A percentile compares a stretch with the other conserved stretches of the same genome.
These are phyloP conservation scores for Acanthosepion lycidas DNA, from an alignment of 2,888 invertebrate species.

Conservation along the genomic window DNA sequence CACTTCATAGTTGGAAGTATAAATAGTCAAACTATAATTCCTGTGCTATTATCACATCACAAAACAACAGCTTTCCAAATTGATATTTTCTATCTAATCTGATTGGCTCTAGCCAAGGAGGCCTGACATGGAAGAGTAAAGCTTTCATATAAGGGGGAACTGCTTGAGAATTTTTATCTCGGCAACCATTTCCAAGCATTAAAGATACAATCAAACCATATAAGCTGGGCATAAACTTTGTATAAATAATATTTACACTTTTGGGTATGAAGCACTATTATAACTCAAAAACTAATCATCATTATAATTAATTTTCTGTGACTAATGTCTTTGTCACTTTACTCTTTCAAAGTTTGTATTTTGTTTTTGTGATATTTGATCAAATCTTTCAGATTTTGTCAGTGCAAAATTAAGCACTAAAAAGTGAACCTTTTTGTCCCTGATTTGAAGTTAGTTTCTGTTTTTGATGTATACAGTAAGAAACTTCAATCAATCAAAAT, in stretches of 20 bases:
- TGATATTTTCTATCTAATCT: background rate
- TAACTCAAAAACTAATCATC: background rate
- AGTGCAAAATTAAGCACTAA: no score
- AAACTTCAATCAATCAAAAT: no score
- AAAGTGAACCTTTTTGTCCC: no score
- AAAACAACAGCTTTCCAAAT: background rate
- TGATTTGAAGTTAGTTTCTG: no score
- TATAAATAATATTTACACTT: background rate
- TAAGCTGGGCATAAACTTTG: background rate
- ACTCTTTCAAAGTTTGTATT: no score
- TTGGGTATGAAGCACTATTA: background rate
- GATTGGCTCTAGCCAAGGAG: background rate
- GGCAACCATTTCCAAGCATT: background rate
- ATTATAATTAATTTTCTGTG: background rate
- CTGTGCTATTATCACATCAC: background rate
- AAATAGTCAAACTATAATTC: background rate
- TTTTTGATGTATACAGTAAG: no score
- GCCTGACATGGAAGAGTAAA: background rate
- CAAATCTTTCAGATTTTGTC: no score
- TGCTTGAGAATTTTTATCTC: background rate
- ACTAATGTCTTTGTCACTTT: no score
- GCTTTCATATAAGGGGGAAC: background rate
- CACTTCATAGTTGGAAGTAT: background rate
- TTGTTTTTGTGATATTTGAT: no score
- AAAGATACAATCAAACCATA: background rate